A percentile compares a stretch with the other conserved stretches of the same genome.
Conservation (phyloP, 2,797 vertebrate genomes). For the Chaetophractus vellerosus region DNA sequence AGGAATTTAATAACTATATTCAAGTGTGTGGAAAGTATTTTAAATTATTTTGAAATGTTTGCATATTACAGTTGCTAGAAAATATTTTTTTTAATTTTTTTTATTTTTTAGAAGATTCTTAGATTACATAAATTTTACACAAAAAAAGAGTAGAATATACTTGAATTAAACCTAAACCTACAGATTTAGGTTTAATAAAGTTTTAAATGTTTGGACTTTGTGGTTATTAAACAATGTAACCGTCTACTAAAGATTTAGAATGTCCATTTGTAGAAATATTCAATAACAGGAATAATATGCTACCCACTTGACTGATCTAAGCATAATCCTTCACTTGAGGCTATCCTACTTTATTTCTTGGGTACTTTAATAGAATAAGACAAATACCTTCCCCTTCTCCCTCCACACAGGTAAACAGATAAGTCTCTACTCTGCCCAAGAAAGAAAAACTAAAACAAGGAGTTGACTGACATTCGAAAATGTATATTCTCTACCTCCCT, state of each 20-base stretch:
- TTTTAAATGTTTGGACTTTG: not conserved
- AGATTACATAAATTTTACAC: no score
- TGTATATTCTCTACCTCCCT: not conserved
- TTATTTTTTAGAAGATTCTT: no score
- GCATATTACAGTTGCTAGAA: not conserved
- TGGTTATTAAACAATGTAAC: not conserved
- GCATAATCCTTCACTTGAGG: not conserved
- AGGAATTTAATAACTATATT: slow-evolving; percentile 14
- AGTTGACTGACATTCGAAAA: not conserved
- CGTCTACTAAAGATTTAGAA: slow-evolving; percentile 29
- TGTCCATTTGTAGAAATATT: slow-evolving; percentile 16
- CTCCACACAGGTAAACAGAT: not conserved
- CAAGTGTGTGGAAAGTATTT: slow-evolving; percentile 10
- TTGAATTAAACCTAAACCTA: slow-evolving; percentile 16
- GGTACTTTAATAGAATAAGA: not conserved
- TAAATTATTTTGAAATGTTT: not conserved
- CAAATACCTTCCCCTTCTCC: not conserved
- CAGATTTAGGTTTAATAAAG: not conserved
- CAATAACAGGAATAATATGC: not conserved
- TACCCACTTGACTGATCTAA: not conserved
- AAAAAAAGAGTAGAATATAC: not conserved
- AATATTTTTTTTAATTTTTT: not conserved
- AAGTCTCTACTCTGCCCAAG: not conserved
- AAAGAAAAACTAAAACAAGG: not conserved
- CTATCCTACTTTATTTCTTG: not conserved